A percentile compares a stretch with the other conserved stretches of the same genome.
phyloP scores from a whole-genome alignment of 1,140 invertebrate species.

The Heliothis subflexa region DNA sequence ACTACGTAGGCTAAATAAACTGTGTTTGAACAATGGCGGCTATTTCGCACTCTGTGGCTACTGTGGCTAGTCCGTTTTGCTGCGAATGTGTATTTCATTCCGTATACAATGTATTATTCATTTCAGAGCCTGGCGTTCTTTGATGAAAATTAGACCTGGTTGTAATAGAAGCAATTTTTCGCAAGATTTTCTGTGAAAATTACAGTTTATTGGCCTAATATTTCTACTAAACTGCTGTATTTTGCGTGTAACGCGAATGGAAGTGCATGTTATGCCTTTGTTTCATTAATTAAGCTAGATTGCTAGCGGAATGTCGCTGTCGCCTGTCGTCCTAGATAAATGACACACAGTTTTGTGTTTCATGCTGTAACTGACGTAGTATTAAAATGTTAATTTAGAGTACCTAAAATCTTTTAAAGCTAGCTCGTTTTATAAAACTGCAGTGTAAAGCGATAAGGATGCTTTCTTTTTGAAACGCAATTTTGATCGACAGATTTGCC shows the following conservation, averaged over 20 bases:
- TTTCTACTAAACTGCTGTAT: too few relatives aligned
- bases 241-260: too few relatives aligned
- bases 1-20: constrained; percentile 23
- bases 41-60: constrained; percentile 6
- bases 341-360: neutral
- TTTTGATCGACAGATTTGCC: neutral
- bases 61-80: constrained; percentile 12
- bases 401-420: too few relatives aligned
- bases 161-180: constrained; percentile 1
- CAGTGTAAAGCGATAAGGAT: neutral
- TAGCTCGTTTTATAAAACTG: too few relatives aligned
- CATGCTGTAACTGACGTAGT: too few relatives aligned
- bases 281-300: neutral
- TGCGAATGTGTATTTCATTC: constrained; percentile 26
- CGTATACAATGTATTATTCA: constrained; percentile 38
- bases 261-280: neutral
- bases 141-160: constrained; percentile 31
- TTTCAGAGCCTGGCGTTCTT: constrained; percentile 1
- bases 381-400: too few relatives aligned
- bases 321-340: too few relatives aligned
- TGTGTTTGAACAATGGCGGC: constrained; percentile 27
- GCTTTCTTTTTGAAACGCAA: too few relatives aligned
- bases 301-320: too few relatives aligned
- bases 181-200: neutral
- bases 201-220: too few relatives aligned